A percentile compares a stretch with the other conserved stretches of the same genome.
Conservation (phyloP, 2,113 vertebrate genomes). For the Neofelis nebulosa region DNA sequence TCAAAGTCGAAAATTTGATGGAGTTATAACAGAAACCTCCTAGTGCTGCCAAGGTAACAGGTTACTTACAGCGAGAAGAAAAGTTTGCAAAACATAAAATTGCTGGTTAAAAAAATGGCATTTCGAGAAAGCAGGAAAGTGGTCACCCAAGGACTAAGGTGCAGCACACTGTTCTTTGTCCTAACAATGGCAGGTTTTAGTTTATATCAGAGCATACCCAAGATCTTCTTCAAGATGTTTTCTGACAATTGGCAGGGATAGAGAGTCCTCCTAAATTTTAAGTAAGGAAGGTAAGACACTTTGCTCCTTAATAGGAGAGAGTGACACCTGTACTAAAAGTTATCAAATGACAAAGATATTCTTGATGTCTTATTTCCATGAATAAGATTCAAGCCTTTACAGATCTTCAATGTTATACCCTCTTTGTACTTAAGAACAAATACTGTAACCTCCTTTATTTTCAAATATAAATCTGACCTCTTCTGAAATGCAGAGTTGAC, state of each 20-base stretch:
- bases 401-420: background rate
- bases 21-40: background rate
- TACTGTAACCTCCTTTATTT: conserved; percentile 50
- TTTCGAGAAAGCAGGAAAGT: background rate
- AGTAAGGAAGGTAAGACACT: background rate
- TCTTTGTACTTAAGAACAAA: conserved; percentile 66
- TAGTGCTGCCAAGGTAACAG: background rate
- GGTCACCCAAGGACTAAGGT: fast-evolving
- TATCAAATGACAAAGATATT: conserved; percentile 32
- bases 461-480: conserved; percentile 1
- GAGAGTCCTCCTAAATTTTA: background rate
- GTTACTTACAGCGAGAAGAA: background rate
- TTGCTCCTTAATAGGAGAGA: background rate
- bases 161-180: background rate
- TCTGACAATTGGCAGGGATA: background rate
- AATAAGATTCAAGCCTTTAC: background rate
- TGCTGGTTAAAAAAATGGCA: background rate
- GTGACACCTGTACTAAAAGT: background rate
- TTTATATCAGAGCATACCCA: background rate
- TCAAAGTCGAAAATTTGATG: background rate
- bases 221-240: background rate
- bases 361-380: conserved; percentile 57
- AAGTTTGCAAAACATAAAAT: background rate
- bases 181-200: background rate
- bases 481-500: conserved; percentile 16